These are phyloP conservation scores for Ptychoptera albimana DNA, from an alignment of 2,888 invertebrate species.

Conservation along the genomic window DNA sequence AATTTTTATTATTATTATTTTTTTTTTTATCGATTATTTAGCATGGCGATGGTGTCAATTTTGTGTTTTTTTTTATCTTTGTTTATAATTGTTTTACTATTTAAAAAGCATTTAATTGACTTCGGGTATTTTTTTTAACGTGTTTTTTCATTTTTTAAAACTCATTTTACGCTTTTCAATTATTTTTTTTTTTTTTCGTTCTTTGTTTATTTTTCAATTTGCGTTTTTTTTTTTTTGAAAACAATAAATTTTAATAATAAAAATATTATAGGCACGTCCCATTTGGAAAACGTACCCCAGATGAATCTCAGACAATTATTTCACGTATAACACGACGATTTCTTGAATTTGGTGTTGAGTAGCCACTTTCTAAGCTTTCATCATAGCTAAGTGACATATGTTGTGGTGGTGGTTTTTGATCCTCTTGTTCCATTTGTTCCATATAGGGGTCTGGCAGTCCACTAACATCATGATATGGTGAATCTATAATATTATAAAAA, in stretches of 20 bases:
- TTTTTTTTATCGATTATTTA: too few relatives aligned
- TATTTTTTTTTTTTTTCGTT: too few relatives aligned
- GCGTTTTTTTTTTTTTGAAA: not conserved
- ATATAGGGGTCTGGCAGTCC: constrained; percentile 79
- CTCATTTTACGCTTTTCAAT: not conserved
- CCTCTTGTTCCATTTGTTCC: constrained; percentile 67
- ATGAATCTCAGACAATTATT: constrained; percentile 56
- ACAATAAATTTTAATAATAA: not conserved
- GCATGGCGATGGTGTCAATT: too few relatives aligned
- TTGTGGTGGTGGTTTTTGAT: constrained; percentile 46
- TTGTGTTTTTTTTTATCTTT: too few relatives aligned
- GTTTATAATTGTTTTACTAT: too few relatives aligned
- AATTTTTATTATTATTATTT: too few relatives aligned
- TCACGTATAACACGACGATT: constrained; percentile 85
- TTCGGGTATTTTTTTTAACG: too few relatives aligned
- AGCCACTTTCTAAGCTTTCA: constrained; percentile 84
- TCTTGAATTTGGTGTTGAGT: constrained; percentile 86
- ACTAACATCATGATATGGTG: constrained; percentile 86
- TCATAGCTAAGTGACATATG: constrained; percentile 83
- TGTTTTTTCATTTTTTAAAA: too few relatives aligned
- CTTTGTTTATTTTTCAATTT: too few relatives aligned
- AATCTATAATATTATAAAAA: constrained; percentile 41
- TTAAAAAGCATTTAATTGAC: too few relatives aligned
- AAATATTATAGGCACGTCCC: constrained; percentile 13
- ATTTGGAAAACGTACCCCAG: constrained; percentile 16